Percentiles rank a stretch among this genome's conserved stretches.
Conservation (phyloP, 2,113 vertebrate species). For the Manacus vitellinus region DNA sequence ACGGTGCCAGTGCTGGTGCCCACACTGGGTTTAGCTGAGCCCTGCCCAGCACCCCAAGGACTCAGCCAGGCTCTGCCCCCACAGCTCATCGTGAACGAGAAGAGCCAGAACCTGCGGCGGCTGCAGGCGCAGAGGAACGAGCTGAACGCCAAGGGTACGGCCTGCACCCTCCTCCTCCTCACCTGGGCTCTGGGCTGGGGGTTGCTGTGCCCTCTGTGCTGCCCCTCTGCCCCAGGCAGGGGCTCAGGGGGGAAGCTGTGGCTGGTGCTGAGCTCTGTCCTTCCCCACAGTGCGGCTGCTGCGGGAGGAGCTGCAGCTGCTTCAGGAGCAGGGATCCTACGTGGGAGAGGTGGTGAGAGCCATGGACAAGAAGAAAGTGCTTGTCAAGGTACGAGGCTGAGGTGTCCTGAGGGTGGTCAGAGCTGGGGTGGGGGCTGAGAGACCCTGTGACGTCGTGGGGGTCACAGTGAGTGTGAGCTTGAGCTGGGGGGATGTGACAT, state of each 20-base stretch:
- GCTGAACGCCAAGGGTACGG: constrained; percentile 93
- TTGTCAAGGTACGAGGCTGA: constrained; percentile 87
- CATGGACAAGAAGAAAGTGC: constrained; percentile 99
- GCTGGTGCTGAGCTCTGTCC: not conserved
- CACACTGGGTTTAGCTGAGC: accelerated
- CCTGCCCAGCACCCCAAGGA: accelerated
- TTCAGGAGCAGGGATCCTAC: constrained; percentile 98
- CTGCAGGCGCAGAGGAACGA: constrained; percentile 97
- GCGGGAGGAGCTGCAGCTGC: constrained; percentile 93
- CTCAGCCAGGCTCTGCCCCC: not conserved
- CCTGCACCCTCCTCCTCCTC: accelerated
- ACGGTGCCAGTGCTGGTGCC: not conserved
- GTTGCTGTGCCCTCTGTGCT: not conserved
- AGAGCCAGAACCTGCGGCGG: constrained; percentile 95
- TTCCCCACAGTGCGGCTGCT: constrained; percentile 84
- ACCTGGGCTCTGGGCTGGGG: not conserved
- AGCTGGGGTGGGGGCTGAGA: not conserved
- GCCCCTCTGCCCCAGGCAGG: accelerated
- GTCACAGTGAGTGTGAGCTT: accelerated
- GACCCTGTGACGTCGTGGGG: accelerated
- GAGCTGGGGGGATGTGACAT: not conserved
- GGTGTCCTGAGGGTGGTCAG: accelerated
- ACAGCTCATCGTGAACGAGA: constrained; percentile 95
- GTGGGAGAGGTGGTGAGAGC: constrained; percentile 97
- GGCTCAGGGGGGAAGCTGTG: not conserved